phyloP scores from a whole-genome alignment of 2,797 vertebrate genomes.

The Erithacus rubecula region DNA sequence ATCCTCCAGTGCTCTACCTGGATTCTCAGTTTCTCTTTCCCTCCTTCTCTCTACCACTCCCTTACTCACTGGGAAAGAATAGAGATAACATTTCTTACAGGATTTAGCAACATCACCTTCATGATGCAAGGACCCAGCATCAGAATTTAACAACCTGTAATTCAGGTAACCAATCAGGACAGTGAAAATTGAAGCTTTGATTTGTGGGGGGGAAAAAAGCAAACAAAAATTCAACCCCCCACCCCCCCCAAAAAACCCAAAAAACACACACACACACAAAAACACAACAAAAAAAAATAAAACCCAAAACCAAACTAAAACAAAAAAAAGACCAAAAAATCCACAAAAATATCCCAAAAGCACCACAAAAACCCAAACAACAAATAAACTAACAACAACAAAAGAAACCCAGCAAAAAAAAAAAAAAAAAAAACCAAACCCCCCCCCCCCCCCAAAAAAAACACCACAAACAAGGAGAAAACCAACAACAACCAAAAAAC shows the following conservation, averaged over 20 bases:
- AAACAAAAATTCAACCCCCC: background rate
- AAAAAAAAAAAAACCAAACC: too few species aligned
- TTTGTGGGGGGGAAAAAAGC: accelerated
- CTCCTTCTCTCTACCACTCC: background rate
- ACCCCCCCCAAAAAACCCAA: too few species aligned
- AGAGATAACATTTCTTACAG: background rate
- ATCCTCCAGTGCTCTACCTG: background rate
- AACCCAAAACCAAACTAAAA: too few species aligned
- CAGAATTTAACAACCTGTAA: background rate
- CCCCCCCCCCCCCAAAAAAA: too few species aligned
- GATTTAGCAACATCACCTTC: background rate
- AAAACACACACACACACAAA: too few species aligned
- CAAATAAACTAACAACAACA: too few species aligned
- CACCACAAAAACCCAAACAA: too few species aligned
- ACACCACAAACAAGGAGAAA: too few species aligned
- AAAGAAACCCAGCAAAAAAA: too few species aligned
- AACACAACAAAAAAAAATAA: background rate
- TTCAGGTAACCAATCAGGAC: background rate
- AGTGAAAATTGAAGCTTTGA: background rate
- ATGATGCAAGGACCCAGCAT: background rate
- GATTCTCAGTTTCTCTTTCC: background rate
- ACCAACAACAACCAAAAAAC: too few species aligned
- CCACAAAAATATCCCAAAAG: too few species aligned
- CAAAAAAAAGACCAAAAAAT: background rate
- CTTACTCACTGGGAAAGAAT: background rate